Percentiles rank a stretch among this genome's conserved stretches.
Conservation (phyloP, 2,888 invertebrate genomes). For the Trachelus iudaicus region DNA sequence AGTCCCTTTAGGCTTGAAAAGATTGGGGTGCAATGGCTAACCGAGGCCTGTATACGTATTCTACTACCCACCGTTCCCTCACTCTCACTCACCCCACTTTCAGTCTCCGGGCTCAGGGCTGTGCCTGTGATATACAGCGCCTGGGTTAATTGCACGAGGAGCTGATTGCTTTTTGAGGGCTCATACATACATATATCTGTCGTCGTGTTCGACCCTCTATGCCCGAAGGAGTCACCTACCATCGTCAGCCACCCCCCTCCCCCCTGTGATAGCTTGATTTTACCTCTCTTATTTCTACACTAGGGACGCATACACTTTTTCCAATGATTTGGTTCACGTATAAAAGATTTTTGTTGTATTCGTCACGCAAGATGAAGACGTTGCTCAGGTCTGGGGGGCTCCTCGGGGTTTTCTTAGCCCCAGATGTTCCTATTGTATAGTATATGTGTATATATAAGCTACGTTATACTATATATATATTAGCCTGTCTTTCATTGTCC, state of each 20-base stretch:
- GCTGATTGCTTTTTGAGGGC: conserved; percentile 8
- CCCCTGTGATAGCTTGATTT: background rate
- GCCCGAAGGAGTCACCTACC: background rate
- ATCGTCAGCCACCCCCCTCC: background rate
- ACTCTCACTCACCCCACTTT: background rate
- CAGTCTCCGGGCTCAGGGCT: background rate
- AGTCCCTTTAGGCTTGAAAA: background rate
- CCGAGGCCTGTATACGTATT: background rate
- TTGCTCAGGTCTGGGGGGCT: background rate
- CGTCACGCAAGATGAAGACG: background rate
- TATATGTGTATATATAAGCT: too few relatives aligned
- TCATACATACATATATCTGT: background rate
- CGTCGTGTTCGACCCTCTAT: conserved; percentile 5
- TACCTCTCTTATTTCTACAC: background rate
- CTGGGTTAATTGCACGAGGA: conserved; percentile 5
- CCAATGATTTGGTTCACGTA: background rate
- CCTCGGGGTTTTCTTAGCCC: background rate
- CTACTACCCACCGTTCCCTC: background rate
- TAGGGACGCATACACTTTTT: background rate
- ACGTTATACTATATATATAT: background rate
- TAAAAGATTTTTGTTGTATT: background rate
- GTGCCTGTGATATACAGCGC: conserved; percentile 2
- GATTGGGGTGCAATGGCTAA: background rate
- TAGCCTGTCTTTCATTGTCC: background rate
- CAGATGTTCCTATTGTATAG: background rate